Base-by-base conservation (phyloP, 1,140 invertebrate genomes). In the Thalassaphorura encarpata region DNA sequence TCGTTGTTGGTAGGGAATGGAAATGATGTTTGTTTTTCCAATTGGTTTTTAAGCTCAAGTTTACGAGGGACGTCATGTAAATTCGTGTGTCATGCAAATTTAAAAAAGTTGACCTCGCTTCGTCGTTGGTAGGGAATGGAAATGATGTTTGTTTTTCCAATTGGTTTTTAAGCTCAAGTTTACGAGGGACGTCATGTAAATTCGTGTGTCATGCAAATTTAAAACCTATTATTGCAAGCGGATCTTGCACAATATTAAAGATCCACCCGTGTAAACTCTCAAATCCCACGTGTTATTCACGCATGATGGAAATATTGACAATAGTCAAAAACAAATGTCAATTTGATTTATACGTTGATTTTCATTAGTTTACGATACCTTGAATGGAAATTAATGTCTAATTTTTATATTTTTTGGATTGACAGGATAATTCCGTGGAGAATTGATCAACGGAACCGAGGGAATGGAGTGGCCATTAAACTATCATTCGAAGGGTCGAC, bases 401-500 rank as follows among this genome's bases (percentile, higher is more conserved):
- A 56, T 54, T 61, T 56, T 52, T 42, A 50, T 21, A 31, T 54
- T 54, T 42, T 59, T 61, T 52, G 60, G 60, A 62, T 54, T 65
- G 57, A 63, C 48, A 33, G 55, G 27, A n/a, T n/a, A n/a, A n/a
- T n/a, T n/a, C n/a, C 29, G 52, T 42, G 49, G 39, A 27, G 33
- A 27, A 19, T 58, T 28, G 54, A 52, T n/a, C 26, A 13, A 41
- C 36, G 40, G 21, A 29, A 47, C n/a, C 28, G 50, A 23, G 46
- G 56, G 51, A 43, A 61, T 60, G 63, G 60, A 62, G 58, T 61
- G 60, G 59, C 53, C 59, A 50, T 58, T 65, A 47, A 60, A 47
- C 45, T 59, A 58, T 61, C 63, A 65, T 58, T 65, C 63, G 27
- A 65, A 65, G 58, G 54, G 60, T 50, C 57, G 63, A 53, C 63